Evolutionary conservation across 2,797 vertebrate genomes (phyloP), one percentile per base, ranked within the genome.

Genomic region (Sylvilagus floridanus): DNA sequence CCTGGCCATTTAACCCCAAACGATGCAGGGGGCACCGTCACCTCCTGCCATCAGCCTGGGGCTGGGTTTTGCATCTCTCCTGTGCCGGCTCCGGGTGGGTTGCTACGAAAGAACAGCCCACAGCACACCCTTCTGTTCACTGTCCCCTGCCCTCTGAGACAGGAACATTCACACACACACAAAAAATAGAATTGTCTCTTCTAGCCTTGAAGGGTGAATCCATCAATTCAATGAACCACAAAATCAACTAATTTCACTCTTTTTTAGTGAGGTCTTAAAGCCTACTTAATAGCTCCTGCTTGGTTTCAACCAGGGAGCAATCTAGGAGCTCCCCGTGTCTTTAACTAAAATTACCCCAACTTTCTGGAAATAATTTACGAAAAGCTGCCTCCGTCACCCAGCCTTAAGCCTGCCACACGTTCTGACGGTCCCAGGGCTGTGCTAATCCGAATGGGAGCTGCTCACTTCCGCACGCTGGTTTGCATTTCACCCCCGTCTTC

Each of bases 161-260:
- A 62, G 32, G 77, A 52, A 77, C 10, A 28, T 32, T 32, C 50
- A 24, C 19, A 1, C 2, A 11, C 2, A 16, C 21, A 57, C 2
- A 16, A 4, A 16, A 21, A 42, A 54, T 35, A 54, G 10, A 35
- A 52, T 81, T n/a, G 37, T 69, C 60, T 90, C 12, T 47, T 81
- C 37, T 22, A n/a, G n/a, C 75, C 69, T 65, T 35, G 57, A 50
- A 86, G 32, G n/a, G 60, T 47, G 60, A 89, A 7, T 54, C 88
- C 37, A 26, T 87, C 81, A 78, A 37, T n/a, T 77, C 85, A 77
- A 24, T n/a, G 17, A 62, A 71, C 71, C 37, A 54, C 57, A 81
- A 90, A 92, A 90, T 86, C 71, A 85, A 73, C 85, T 83, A 54
- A 88, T 84, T 84, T 84, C 68, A 35, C 63, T 75, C 76, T 50